Base-by-base conservation (phyloP, 2,888 invertebrate genomes). In the Cheilosia soror region DNA sequence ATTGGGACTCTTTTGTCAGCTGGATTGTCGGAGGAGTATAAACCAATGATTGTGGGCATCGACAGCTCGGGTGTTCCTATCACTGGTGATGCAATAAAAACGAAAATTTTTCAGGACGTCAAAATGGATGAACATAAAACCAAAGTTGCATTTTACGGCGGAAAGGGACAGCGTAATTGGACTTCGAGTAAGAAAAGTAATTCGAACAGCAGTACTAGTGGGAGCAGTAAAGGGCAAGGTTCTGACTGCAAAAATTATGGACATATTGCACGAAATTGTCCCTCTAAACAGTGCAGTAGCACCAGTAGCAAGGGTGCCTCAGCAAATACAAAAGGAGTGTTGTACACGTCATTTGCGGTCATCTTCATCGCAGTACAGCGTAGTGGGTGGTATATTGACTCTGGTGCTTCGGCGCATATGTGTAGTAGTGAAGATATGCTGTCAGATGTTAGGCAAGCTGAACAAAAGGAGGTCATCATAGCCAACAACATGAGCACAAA, bases 1-100 rank as follows among this genome's bases (percentile, higher is more conserved):
- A 66, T 90, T 7, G 89, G 88, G 29, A 88, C 88, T 1, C 63
- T 90, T 5, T 73, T 90, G 51, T 69, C 89, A 15, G 88, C 88
- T 7, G 88, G 88, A n/a, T 69, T 90, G 15, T 87, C 89, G 11
- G 76, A 76, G 0, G 33, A 29, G 2, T 75, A 63, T 33, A 27
- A 62, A 13, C 75, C 75, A 9, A 81, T 81, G 75, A 75, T 75
- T 15, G 69, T 76, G 42, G 81, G 49, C 11, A 75, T 76, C 4
- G 69, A 82, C 13, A 77, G 65, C 25, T 69, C 25, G 2, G 65
- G 82, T 7, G 31, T 63, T 25, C 11, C 25, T 4, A 69, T 68
- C 3, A 51, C 75, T 4, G n/a, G 27, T 9, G 69, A 76, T 29
- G 57, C 60, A 7, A 29, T 76, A 5, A 76, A 76, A 42, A 44